Base-by-base conservation (phyloP, 2,888 invertebrate species). In the Drosophila quinaria region DNA sequence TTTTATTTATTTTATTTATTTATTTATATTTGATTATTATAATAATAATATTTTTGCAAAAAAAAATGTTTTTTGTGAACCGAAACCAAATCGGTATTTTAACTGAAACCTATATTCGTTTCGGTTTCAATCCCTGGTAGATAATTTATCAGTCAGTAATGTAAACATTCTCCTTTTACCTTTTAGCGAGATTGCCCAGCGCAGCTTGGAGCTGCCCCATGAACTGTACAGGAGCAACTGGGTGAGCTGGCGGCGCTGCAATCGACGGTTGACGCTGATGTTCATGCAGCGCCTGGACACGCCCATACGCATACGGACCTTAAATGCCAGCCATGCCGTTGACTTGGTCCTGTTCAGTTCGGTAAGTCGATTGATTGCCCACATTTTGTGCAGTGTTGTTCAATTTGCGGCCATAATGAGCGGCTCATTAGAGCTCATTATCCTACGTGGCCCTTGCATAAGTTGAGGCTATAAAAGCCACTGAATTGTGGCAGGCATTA, bases 161-260 rank as follows among this genome's bases (percentile, higher is more conserved):
- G 22, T 22, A 22, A 22, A 22, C 22, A 22, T 25, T 25, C 5
- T 5, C 25, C 10, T 4, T 10, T 35, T n/a, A 15, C 4, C 8
- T n/a, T n/a, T 17, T 4, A 87, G 87, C 0, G 82, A 83, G 50
- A 70, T 91, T 0, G 81, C 83, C 5, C 54, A 84, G 6, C 60
- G 73, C 31, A 91, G 89, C 29, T 56, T 67, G 13, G 58, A 58
- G 4, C 58, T 91, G n/a, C 49, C 84, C 1, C 72, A 80, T 37
- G 71, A 79, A n/a, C 56, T 90, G 0, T 90, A 90, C 61, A 76
- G 68, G 13, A 63, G 80, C 11, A 55, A 83, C 5, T 91, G 91
- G 91, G 67, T 85, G 35, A 11, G 41, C 8, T 85, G 89, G 74
- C 47, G 49, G 13, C 80, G 59, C 0, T 1, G 35, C n/a, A 81